Conservation (phyloP, 2,797 vertebrate genomes). For the Cossypha niveicapilla region DNA sequence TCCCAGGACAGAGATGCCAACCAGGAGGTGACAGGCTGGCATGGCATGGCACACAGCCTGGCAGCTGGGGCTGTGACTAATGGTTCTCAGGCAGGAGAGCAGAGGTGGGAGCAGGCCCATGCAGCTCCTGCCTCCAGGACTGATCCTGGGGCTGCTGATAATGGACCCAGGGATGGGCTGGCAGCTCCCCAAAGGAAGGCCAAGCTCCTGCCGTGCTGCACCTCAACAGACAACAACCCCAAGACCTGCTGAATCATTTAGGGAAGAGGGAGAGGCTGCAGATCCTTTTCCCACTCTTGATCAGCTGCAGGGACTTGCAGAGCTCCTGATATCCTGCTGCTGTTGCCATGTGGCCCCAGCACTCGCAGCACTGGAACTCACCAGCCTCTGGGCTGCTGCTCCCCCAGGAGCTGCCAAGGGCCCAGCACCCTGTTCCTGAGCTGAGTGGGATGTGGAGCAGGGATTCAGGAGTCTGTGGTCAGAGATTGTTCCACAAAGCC, state of each 20-base stretch:
- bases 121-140: background rate
- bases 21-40: background rate
- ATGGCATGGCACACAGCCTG: background rate
- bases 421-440: background rate
- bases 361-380: background rate
- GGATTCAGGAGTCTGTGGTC: background rate
- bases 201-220: background rate
- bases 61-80: background rate
- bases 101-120: background rate
- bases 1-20: background rate
- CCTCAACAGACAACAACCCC: background rate
- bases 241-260: background rate
- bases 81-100: background rate
- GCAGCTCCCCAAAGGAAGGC: background rate
- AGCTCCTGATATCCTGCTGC: background rate
- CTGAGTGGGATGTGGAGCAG: background rate
- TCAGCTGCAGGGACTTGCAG: background rate
- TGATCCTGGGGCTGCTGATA: accelerated
- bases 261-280: background rate
- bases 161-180: background rate
- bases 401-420: background rate
- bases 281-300: background rate
- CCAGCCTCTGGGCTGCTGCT: background rate
- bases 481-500: background rate
- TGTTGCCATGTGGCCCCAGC: background rate